Conservation (phyloP, 2,797 vertebrate species). For the Manis crassicaudata region DNA sequence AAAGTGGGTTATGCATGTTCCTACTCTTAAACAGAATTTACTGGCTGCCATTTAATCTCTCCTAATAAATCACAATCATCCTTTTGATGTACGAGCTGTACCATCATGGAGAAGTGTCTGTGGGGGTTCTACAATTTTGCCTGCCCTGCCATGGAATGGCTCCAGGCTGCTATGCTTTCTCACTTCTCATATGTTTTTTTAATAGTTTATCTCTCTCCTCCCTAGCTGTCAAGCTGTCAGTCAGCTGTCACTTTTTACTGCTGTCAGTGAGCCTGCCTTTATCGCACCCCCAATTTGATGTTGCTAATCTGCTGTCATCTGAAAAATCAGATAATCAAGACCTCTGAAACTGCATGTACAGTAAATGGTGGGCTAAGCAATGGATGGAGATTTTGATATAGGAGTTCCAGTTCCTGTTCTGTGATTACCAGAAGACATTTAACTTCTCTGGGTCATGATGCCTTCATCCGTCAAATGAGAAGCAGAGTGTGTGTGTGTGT, state of each 20-base stretch:
- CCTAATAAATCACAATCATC: slow-evolving; percentile 50
- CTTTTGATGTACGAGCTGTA: slow-evolving; percentile 53
- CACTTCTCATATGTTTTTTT: slow-evolving; percentile 68
- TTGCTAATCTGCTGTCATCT: slow-evolving; percentile 74
- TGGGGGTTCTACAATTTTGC: not conserved
- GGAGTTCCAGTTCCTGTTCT: slow-evolving; percentile 36
- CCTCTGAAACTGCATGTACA: slow-evolving; percentile 61
- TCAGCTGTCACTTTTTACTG: slow-evolving; percentile 74
- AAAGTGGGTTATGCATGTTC: slow-evolving; percentile 5
- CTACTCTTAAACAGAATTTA: slow-evolving; percentile 41
- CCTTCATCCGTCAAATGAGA: not conserved
- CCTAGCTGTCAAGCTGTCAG: slow-evolving; percentile 73
- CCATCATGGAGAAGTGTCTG: slow-evolving; percentile 20
- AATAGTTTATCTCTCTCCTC: slow-evolving; percentile 62
- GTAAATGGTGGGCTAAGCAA: not conserved
- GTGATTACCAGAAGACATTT: slow-evolving; percentile 11
- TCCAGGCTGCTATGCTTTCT: slow-evolving; percentile 62
- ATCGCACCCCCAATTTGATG: slow-evolving; percentile 68
- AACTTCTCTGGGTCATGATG: slow-evolving; percentile 39
- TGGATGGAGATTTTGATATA: slow-evolving; percentile 29
- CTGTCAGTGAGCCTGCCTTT: slow-evolving; percentile 67
- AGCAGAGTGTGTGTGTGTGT: not conserved
- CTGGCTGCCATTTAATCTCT: slow-evolving; percentile 29
- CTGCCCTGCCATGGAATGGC: slow-evolving; percentile 24
- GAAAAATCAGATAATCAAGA: slow-evolving; percentile 69